phyloP scores from a whole-genome alignment of 2,113 vertebrate genomes.

The Arvicanthis niloticus region DNA sequence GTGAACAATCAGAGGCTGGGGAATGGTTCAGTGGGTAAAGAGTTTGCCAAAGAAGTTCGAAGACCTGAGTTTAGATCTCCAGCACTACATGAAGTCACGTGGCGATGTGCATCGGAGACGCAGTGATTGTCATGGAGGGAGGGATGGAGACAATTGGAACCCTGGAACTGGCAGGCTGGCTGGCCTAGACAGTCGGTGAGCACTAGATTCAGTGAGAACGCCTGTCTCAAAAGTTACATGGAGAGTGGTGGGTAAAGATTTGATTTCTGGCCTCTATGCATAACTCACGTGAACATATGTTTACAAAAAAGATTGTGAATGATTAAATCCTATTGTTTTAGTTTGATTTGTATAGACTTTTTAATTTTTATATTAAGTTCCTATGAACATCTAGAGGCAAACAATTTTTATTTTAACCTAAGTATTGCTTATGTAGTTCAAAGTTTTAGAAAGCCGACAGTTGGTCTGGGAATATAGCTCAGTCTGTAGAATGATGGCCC shows the following conservation, averaged over 20 bases:
- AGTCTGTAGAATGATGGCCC: not conserved
- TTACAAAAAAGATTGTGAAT: not conserved
- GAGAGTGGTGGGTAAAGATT: not conserved
- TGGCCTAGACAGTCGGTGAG: not conserved
- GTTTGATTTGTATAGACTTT: slow-evolving; percentile 7
- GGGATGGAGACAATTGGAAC: not conserved
- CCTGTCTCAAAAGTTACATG: not conserved
- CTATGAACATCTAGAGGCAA: slow-evolving; percentile 48
- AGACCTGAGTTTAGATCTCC: not conserved
- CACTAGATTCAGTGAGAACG: not conserved
- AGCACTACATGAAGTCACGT: not conserved
- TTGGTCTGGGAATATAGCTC: not conserved
- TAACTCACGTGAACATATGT: not conserved
- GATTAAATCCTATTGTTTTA: not conserved
- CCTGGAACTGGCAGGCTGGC: not conserved
- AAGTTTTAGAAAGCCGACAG: not conserved
- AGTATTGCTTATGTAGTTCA: not conserved
- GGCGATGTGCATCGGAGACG: not conserved
- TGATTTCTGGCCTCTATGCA: not conserved
- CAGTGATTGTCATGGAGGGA: not conserved
- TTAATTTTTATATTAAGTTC: not conserved
- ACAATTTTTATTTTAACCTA: slow-evolving; percentile 41
- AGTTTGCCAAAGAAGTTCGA: not conserved
- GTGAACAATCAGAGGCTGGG: not conserved
- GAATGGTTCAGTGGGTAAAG: not conserved